Evolutionary conservation across 2,888 invertebrate genomes (phyloP), one percentile per base, ranked within the genome.

Genomic region (Eristalis pertinax): DNA sequence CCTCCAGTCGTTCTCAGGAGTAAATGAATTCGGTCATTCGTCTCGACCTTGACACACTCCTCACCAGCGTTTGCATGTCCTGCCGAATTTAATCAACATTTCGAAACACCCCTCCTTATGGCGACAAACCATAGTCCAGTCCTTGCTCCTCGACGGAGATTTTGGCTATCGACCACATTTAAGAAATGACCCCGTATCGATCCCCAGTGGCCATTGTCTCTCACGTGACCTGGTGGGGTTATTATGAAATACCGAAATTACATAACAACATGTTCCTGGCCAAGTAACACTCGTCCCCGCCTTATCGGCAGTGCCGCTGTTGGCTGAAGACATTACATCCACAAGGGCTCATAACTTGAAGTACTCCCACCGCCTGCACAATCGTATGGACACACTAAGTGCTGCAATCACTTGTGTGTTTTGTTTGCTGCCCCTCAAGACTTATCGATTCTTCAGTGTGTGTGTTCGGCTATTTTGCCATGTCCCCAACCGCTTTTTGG

Each of bases 381-480:
- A 19, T 50, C 50, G 19, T 50, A 50, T 50, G 19, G 19, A 19
- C 50, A 8, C 72, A 83, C 82, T 77, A 56, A 58, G 69, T 63
- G 62, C n/a, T 24, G 63, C 62, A 35, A 72, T 72, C 65, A 68
- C 38, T 83, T 56, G 43, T 60, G 38, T 67, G 60, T 43, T 70
- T 11, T 83, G 50, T 77, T 32, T 64, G 26, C 22, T 24, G 64
- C 24, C 62, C 78, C 56, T 26, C n/a, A 58, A 64, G 64, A 58
- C 64, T 64, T 70, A 78, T 78, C 70, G 78, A 78, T 78, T 78
- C 26, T 41, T 38, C 41, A 70, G 62, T 19, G 50, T 50, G 50
- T 19, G 50, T 8, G 19, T 50, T 19, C 1, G 19, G 15, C 7
- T 50, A n/a, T 4, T 43, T n/a, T 3, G 50, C 19, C 50, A 22